Evolutionary conservation across 2,113 vertebrate genomes (phyloP), one percentile per base, ranked within the genome.

Genomic region (Salvelinus sp.): DNA sequence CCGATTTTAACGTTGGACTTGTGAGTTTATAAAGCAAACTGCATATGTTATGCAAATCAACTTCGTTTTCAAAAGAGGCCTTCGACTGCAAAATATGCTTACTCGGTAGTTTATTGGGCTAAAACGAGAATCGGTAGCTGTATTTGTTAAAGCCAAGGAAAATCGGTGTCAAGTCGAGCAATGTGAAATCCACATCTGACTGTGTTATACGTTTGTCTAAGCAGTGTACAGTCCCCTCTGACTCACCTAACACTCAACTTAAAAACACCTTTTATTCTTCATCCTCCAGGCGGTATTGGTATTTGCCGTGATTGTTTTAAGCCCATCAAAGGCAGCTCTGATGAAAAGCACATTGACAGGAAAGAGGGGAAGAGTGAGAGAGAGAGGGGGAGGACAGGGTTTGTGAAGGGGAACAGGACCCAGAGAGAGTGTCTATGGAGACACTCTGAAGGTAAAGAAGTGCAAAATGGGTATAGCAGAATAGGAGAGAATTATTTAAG

Each of bases 321-420:
- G 75, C 63, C 62, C 63, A 27, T 77, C 69, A 78, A 71, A 79
- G 73, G 71, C 7, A 65, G 23, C 20, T 4, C 70, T 60, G 72
- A 86, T 86, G 73, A 81, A 84, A 80, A 80, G 58, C 79, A 77
- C 76, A 83, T 79, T 73, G 75, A 82, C 73, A 64, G 68, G 30
- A 77, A 68, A 76, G 44, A 47, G 38, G 68, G 38, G 3, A 23
- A 47, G 38, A 20, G 20, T 16, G 68, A 22, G 38, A 58, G 48
- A 70, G 81, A 71, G 28, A 12, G 33, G n/a, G 25, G 50, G 70
- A 73, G 38, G 38, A 44, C 50, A 54, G 12, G 50, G 16, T 54
- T 54, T 54, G 75, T 88, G 81, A 90, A 89, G 88, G 89, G 87
- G 82, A 88, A 89, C 81, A 79, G 78, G 76, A 20, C 87, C 82